A percentile compares a stretch with the other conserved stretches of the same genome.
Evolutionary conservation across 2,888 invertebrate genomes (phyloP).

Genomic region (Philereme transversata): DNA sequence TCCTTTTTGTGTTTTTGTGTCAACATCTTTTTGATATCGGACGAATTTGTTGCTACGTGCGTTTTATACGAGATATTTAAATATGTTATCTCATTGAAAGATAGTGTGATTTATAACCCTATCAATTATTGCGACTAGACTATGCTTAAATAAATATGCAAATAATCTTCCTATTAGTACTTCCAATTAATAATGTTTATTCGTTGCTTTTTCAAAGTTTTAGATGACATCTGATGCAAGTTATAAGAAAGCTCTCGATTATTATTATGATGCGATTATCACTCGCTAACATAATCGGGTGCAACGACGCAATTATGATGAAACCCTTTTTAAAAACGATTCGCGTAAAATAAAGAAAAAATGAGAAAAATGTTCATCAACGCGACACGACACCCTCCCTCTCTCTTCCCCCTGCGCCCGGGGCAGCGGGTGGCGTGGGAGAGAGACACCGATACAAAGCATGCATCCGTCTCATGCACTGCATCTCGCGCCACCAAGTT

Average conservation of each 20-base stretch:
- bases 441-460: constrained; percentile 50
- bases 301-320: constrained; percentile 81
- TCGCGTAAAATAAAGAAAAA: constrained; percentile 82
- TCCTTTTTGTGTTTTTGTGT: constrained; percentile 35
- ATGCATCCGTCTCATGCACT: constrained; percentile 58
- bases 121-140: too few species aligned
- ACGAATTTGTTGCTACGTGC: constrained; percentile 36
- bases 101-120: constrained; percentile 6
- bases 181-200: not conserved
- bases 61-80: constrained; percentile 1
- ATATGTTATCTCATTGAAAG: constrained; percentile 6
- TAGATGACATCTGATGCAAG: constrained; percentile 7
- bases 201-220: constrained; percentile 24
- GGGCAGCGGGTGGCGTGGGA: constrained; percentile 74
- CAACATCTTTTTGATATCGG: constrained; percentile 26
- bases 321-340: constrained; percentile 83
- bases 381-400: constrained; percentile 77
- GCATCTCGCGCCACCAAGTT: constrained; percentile 80
- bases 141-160: too few species aligned
- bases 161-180: too few species aligned
- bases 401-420: constrained; percentile 58
- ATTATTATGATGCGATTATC: constrained; percentile 57
- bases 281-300: constrained; percentile 73
- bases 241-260: constrained; percentile 10
- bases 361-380: constrained; percentile 84